phyloP scores from a whole-genome alignment of 2,797 vertebrate genomes.

The Pipistrellus nathusii region DNA sequence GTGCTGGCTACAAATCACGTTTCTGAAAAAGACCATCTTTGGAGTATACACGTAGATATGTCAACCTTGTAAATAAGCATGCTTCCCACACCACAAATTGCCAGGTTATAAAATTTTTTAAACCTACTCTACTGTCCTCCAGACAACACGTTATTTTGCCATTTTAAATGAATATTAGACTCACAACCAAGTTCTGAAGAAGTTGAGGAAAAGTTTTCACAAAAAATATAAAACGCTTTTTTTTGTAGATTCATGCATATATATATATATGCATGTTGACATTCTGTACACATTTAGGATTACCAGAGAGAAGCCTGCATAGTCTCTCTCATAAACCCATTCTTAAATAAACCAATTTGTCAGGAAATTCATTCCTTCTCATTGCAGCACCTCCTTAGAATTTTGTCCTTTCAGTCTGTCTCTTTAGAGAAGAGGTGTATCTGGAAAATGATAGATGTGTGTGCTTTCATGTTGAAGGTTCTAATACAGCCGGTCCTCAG shows the following conservation, averaged over 20 bases:
- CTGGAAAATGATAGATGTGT: neutral
- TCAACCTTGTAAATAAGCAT: constrained; percentile 58
- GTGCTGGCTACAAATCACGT: constrained; percentile 68
- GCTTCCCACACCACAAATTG: neutral
- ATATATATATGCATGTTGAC: neutral
- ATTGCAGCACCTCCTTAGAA: neutral
- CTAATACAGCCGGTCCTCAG: neutral
- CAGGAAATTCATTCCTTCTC: neutral
- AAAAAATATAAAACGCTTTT: neutral
- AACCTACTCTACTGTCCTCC: neutral
- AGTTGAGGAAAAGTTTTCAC: neutral
- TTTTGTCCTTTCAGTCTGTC: neutral
- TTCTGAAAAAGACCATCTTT: constrained; percentile 55
- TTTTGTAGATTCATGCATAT: neutral
- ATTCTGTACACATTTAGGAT: neutral
- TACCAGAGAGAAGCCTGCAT: neutral
- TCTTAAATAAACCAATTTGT: neutral
- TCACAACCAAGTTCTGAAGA: neutral
- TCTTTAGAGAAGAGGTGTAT: neutral
- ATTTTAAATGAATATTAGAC: constrained; percentile 46
- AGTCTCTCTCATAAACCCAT: neutral
- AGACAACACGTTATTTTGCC: constrained; percentile 1
- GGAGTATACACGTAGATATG: constrained; percentile 15
- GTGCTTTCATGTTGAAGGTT: neutral
- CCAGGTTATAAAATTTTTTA: constrained; percentile 8